These are phyloP conservation scores for Brachypalpus laphriformis DNA, from an alignment of 2,888 invertebrate species.

Conservation along the genomic window DNA sequence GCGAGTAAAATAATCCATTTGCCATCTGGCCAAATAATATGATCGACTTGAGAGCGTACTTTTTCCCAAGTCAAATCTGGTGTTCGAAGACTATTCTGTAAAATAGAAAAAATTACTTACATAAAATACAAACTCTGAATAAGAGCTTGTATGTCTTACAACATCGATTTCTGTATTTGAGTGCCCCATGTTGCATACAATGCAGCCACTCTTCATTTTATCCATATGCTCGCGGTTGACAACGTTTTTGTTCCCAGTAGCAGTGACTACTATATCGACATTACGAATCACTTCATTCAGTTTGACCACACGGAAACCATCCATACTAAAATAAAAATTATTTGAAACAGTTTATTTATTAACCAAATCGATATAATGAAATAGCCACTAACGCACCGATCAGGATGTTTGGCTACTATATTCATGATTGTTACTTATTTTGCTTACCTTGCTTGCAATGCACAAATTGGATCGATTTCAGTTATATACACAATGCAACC, in stretches of 20 bases:
- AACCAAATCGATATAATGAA: too few species aligned
- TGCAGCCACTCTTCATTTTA: conserved; percentile 97
- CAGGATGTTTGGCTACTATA: too few species aligned
- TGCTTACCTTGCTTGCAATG: conserved; percentile 93
- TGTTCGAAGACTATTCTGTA: conserved; percentile 93
- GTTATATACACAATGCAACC: conserved; percentile 95
- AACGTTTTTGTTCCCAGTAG: conserved; percentile 98
- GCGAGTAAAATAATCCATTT: conserved; percentile 96
- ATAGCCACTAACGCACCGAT: too few species aligned
- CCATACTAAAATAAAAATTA: conserved; percentile 86
- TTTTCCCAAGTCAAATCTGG: conserved; percentile 98
- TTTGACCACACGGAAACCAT: conserved; percentile 97
- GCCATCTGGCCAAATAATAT: conserved; percentile 99
- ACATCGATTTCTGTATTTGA: conserved; percentile 98
- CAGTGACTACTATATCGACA: conserved; percentile 98
- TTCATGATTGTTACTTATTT: conserved; percentile 21
- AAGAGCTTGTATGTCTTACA: conserved; percentile 82
- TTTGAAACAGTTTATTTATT: not conserved
- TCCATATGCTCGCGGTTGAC: conserved; percentile 98
- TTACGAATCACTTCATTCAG: conserved; percentile 95
- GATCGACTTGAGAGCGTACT: conserved; percentile 98
- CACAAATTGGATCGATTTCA: conserved; percentile 99
- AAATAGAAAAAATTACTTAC: conserved; percentile 69
- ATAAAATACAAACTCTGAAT: not conserved
- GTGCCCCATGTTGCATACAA: conserved; percentile 98